Evolutionary conservation across 2,888 invertebrate species (phyloP), one percentile per base, ranked within the genome.

Genomic region (Ophion obscuratus): DNA sequence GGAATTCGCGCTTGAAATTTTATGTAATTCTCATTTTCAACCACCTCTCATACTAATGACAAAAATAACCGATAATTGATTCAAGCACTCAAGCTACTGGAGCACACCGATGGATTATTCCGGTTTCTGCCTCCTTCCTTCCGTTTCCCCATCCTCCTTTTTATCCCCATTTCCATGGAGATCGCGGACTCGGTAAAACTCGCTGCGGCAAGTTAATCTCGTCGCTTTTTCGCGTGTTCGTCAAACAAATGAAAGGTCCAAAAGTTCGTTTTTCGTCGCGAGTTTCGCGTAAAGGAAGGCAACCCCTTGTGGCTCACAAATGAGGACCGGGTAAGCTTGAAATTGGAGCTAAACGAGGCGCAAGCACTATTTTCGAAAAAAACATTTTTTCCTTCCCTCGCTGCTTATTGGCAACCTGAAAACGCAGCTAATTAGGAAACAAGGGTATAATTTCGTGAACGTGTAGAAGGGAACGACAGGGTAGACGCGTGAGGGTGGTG

Each of bases 1-100:
- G 3, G 3, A 67, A 67, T 20, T 66, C 2, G 64, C 40, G 6
- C 4, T 17, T 10, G 53, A 24, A 75, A 53, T 31, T 31, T 66
- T 11, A 64, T 27, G 40, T 14, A 11, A 20, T 57, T 59, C n/a
- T 53, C 47, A 20, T 47, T 59, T 31, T 67, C 66, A 11, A 6
- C 68, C 31, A 2, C 68, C 31, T 62, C 61, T 61, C 66, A 53
- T 77, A 36, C 31, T 84, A 61, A 81, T 81, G 77, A 73, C 53
- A 20, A 59, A 67, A 84, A 81, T 81, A 77, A 61, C 53, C 73
- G 73, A 81, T 77, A 73, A 77, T 84, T 76, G 61, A 84, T 77
- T 77, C 73, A 76, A 61, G 71, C 31, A 64, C 74, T 68, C 40
- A 68, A 64, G 67, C 53, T 62, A 3, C 44, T 36, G 27, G 68